phyloP scores from a whole-genome alignment of 2,113 vertebrate species.

The Octodon degus region DNA sequence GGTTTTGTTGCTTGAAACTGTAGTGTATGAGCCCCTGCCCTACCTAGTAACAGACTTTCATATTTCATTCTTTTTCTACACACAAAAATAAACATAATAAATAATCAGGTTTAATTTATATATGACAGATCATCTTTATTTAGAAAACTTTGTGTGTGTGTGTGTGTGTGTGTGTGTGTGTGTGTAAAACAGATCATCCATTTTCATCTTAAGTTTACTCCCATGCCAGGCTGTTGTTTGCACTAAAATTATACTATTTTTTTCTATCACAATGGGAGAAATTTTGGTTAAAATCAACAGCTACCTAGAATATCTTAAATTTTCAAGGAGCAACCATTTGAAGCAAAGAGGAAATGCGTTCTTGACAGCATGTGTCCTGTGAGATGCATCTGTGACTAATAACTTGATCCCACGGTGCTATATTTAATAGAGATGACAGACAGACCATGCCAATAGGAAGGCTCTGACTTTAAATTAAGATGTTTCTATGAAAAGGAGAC shows the following conservation, averaged over 20 bases:
- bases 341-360: constrained; percentile 25
- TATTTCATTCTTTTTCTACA: neutral
- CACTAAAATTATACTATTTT: neutral
- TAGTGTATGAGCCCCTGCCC: neutral
- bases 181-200: neutral
- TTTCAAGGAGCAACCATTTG: neutral
- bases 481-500: neutral
- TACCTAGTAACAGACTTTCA: neutral
- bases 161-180: neutral
- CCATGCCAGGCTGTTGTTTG: neutral
- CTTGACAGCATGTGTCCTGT: neutral
- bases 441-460: neutral
- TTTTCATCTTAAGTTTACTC: neutral
- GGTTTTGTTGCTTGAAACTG: neutral
- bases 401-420: neutral
- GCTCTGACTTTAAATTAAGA: neutral
- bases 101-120: neutral
- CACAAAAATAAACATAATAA: neutral
- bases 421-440: constrained; percentile 64
- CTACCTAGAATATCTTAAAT: neutral
- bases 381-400: neutral
- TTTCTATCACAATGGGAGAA: neutral
- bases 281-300: constrained; percentile 46
- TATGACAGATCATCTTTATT: neutral
- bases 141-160: neutral